Evolutionary conservation across 2,797 vertebrate genomes (phyloP).

Genomic region (Xiphophorus birchmanni): DNA sequence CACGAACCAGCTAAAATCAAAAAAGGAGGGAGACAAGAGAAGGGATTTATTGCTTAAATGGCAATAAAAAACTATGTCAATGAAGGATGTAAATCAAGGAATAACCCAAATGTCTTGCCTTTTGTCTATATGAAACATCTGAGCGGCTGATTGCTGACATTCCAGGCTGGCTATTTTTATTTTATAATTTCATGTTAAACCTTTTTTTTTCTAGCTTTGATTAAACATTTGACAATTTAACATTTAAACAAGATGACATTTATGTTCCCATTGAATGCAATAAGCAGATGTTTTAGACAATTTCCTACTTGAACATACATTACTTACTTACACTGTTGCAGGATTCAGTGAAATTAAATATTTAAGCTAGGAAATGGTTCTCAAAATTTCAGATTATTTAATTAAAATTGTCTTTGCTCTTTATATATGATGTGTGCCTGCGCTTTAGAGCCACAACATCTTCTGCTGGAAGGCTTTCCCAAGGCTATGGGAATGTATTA

Average conservation of each 20-base stretch:
- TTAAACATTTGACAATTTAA: not conserved
- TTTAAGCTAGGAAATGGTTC: not conserved
- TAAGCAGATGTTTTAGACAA: not conserved
- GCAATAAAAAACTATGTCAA: not conserved
- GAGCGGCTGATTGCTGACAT: not conserved
- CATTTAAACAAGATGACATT: not conserved
- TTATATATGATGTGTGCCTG: not conserved
- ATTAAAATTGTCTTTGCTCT: not conserved
- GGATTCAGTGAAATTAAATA: not conserved
- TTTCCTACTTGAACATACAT: not conserved
- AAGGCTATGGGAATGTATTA: not conserved
- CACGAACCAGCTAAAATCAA: not conserved
- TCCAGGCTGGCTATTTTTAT: not conserved
- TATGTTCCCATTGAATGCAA: not conserved
- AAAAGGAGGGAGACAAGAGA: not conserved
- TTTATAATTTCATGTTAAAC: not conserved
- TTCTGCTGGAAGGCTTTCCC: not conserved
- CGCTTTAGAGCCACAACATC: not conserved
- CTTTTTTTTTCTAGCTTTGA: not conserved
- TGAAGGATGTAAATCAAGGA: not conserved
- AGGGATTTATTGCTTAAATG: not conserved
- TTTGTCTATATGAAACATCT: not conserved
- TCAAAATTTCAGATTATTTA: not conserved
- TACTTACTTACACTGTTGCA: not conserved
- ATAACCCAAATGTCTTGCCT: not conserved